Conservation (phyloP, 2,888 invertebrate genomes). For the Bruchidius siliquastri region DNA sequence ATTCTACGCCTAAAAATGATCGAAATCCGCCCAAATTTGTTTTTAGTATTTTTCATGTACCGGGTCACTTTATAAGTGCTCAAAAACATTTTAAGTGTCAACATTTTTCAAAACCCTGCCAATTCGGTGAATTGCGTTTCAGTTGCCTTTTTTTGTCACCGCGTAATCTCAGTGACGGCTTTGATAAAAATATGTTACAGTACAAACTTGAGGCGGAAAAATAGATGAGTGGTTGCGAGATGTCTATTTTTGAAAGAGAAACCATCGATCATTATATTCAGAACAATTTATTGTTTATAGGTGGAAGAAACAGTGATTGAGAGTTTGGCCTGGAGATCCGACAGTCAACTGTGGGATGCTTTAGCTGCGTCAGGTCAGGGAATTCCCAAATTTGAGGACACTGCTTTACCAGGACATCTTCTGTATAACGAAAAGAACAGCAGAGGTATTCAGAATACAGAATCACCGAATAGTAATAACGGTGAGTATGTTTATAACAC, state of each 20-base stretch:
- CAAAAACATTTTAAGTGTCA: too few species aligned
- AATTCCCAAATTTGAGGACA: conserved; percentile 77
- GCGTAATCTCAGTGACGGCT: too few species aligned
- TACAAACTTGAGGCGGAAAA: too few species aligned
- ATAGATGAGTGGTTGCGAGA: too few species aligned
- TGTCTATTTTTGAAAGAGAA: background rate
- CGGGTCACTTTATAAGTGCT: too few species aligned
- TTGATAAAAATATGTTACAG: too few species aligned
- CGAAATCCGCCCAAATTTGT: too few species aligned
- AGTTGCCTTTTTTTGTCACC: too few species aligned
- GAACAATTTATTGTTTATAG: conserved; percentile 42
- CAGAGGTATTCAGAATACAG: background rate
- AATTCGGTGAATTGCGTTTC: too few species aligned
- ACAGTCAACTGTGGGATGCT: conserved; percentile 84
- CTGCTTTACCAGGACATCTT: conserved; percentile 57
- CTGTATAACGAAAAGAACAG: conserved; percentile 18
- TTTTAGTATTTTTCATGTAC: too few species aligned
- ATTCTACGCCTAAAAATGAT: too few species aligned
- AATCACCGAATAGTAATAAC: background rate
- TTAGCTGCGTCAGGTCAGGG: conserved; percentile 56
- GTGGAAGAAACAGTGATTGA: conserved; percentile 94
- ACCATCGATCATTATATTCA: background rate
- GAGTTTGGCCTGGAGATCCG: conserved; percentile 80
- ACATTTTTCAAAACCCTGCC: too few species aligned
- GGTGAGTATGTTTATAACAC: background rate